phyloP scores from a whole-genome alignment of 2,797 vertebrate species.

The Diplodus sargus region DNA sequence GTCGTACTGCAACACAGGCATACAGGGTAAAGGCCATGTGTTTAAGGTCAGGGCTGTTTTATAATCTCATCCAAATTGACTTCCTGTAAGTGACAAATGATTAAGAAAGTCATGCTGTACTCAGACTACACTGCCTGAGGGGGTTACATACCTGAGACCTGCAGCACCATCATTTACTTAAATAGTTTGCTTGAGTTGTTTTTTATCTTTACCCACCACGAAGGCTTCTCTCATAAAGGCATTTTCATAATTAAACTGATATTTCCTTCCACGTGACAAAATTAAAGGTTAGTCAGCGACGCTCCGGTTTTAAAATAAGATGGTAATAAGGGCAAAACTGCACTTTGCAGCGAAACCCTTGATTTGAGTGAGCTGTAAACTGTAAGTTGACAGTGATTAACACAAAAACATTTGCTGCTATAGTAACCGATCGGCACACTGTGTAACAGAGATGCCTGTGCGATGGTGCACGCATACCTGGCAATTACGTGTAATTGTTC shows the following conservation, averaged over 20 bases:
- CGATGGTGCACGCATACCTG: constrained; percentile 63
- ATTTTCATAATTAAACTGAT: constrained; percentile 62
- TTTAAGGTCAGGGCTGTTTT: constrained; percentile 63
- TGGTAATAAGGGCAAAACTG: constrained; percentile 70
- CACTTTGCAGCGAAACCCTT: constrained; percentile 76
- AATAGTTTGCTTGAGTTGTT: constrained; percentile 28
- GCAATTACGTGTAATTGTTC: constrained; percentile 78
- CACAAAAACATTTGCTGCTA: constrained; percentile 81
- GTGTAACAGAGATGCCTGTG: constrained; percentile 57
- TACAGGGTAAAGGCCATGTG: constrained; percentile 56
- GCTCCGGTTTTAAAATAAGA: constrained; percentile 72
- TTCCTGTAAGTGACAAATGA: constrained; percentile 61
- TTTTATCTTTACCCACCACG: constrained; percentile 43
- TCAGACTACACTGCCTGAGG: constrained; percentile 20
- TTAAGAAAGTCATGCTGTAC: constrained; percentile 40
- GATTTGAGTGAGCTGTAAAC: constrained; percentile 81
- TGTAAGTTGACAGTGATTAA: constrained; percentile 78
- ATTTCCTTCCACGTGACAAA: constrained; percentile 70
- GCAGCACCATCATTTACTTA: constrained; percentile 36
- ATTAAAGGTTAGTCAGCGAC: constrained; percentile 71
- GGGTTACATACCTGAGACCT: constrained; percentile 24
- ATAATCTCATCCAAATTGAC: constrained; percentile 57
- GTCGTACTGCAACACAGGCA: constrained; percentile 43
- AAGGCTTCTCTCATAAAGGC: constrained; percentile 41
- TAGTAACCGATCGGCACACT: constrained; percentile 73